Evolutionary conservation across 1,140 invertebrate genomes (phyloP).

Genomic region (Branchinecta lindahli): DNA sequence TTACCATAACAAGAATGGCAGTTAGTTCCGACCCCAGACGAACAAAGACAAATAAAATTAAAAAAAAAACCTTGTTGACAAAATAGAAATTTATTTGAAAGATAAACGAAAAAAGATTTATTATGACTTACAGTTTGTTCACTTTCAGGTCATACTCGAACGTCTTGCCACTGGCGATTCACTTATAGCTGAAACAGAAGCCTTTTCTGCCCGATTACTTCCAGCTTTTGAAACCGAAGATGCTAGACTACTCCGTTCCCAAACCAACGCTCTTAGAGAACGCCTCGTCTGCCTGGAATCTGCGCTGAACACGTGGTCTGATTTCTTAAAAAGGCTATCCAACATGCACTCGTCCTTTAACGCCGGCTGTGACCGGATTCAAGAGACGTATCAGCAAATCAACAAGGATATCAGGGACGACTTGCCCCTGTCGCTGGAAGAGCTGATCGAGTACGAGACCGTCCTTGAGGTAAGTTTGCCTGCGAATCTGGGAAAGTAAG

Average conservation of each 20-base stretch:
- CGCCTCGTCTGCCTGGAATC: constrained; percentile 57
- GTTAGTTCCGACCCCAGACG: no score
- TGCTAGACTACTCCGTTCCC: constrained; percentile 56
- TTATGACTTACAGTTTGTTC: no score
- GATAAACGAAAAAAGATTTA: no score
- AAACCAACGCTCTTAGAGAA: constrained; percentile 54
- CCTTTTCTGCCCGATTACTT: constrained; percentile 50
- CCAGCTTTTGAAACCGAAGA: constrained; percentile 55
- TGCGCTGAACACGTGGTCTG: constrained; percentile 57
- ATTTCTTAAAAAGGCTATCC: constrained; percentile 30
- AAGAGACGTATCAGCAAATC: constrained; percentile 38
- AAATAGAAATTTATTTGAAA: no score
- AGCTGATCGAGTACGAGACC: constrained; percentile 21
- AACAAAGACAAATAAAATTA: no score
- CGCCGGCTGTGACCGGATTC: constrained; percentile 28
- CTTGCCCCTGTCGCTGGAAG: constrained; percentile 19
- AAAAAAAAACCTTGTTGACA: no score
- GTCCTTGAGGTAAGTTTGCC: constrained; percentile 16
- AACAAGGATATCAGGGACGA: constrained; percentile 10
- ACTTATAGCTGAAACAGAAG: constrained; percentile 42
- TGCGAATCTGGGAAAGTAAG: background rate
- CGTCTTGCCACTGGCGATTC: constrained; percentile 48
- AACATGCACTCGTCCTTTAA: constrained; percentile 18
- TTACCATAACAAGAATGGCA: no score
- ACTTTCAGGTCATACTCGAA: constrained; percentile 41